Percentiles rank a stretch among this genome's conserved stretches.
Conservation (phyloP, 2,113 vertebrate species). For the Ammospiza nelsoni region DNA sequence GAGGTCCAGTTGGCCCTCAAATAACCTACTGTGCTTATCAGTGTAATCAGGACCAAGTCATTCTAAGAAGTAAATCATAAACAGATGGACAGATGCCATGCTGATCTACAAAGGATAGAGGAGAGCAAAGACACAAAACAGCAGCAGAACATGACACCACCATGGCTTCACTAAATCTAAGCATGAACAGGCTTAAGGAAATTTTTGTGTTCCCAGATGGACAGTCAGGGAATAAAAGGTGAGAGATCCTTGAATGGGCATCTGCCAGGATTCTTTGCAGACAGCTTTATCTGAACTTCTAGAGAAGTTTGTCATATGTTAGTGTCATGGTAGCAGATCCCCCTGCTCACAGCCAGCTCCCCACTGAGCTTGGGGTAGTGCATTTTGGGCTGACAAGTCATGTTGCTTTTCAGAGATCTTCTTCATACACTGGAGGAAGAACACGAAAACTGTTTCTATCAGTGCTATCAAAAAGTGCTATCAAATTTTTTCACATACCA, state of each 20-base stretch:
- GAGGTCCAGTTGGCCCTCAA: conserved; percentile 56
- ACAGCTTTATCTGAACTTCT: conserved; percentile 34
- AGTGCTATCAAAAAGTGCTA: not conserved
- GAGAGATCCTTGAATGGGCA: not conserved
- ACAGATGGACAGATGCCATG: conserved; percentile 51
- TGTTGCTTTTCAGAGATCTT: not conserved
- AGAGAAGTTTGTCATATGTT: not conserved
- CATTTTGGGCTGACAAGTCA: not conserved
- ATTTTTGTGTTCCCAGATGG: conserved; percentile 26
- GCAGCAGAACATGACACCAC: not conserved
- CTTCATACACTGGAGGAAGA: not conserved
- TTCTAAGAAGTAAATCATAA: conserved; percentile 65
- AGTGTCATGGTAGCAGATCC: not conserved
- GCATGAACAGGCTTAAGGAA: conserved; percentile 13
- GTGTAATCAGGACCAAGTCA: conserved; percentile 50
- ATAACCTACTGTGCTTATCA: conserved; percentile 64
- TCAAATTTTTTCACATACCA: not conserved
- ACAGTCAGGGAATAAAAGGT: not conserved
- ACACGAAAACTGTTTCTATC: not conserved
- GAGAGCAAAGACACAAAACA: conserved; percentile 15
- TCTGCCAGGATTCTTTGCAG: not conserved
- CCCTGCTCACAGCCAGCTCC: not conserved
- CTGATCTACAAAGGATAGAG: conserved; percentile 39
- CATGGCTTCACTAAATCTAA: conserved; percentile 31
- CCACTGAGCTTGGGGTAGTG: not conserved